Evolutionary conservation across 2,113 vertebrate species (phyloP).

Genomic region (Lasiurus borealis): DNA sequence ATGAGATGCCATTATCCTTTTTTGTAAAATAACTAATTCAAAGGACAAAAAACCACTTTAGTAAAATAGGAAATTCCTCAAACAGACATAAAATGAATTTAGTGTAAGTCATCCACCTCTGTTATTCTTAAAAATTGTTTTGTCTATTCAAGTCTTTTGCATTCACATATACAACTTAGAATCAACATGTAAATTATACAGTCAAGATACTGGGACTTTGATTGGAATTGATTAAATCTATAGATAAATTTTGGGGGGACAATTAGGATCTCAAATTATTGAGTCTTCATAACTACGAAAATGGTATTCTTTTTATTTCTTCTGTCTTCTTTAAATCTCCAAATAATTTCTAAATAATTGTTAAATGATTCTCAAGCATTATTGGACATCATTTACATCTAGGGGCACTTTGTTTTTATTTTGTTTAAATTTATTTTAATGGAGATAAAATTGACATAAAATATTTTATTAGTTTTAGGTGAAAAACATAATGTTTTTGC

Average conservation of each 20-base stretch:
- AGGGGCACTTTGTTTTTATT: background rate
- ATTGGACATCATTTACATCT: background rate
- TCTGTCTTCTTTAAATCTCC: background rate
- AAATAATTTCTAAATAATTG: background rate
- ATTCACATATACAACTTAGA: slow-evolving; percentile 3
- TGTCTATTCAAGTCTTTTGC: background rate
- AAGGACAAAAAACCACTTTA: background rate
- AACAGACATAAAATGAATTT: background rate
- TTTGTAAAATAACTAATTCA: background rate
- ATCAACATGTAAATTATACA: background rate
- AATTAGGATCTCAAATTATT: background rate
- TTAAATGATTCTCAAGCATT: background rate
- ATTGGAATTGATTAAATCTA: background rate
- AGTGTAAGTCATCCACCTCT: background rate
- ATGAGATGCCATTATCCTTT: background rate
- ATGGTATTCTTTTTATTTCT: background rate
- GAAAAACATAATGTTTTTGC: background rate
- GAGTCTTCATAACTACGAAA: background rate
- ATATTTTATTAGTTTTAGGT: background rate
- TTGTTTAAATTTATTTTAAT: background rate
- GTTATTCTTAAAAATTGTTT: background rate
- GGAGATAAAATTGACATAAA: background rate
- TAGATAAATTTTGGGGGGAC: background rate
- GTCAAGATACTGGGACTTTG: background rate
- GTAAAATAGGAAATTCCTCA: background rate